Evolutionary conservation across 2,888 invertebrate species (phyloP).

Genomic region (Agrochola lota): DNA sequence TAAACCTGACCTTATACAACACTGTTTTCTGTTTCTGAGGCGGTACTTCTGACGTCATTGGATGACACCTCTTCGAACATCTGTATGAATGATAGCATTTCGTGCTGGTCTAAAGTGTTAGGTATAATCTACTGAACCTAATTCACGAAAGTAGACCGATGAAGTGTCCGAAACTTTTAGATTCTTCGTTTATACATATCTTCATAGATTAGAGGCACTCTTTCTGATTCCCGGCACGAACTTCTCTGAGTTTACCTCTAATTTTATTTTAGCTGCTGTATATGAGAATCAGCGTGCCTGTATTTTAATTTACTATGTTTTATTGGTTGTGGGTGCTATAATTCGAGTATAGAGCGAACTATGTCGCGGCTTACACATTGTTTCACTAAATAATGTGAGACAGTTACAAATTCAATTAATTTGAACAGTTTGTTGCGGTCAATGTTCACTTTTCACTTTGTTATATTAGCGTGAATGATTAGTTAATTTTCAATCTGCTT

Average conservation of each 20-base stretch:
- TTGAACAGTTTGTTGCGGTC: conserved; percentile 63
- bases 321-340: conserved; percentile 6
- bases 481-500: neutral
- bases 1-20: neutral
- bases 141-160: neutral
- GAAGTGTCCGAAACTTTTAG: neutral
- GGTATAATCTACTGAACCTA: neutral
- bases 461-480: neutral
- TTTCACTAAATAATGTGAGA: conserved; percentile 64
- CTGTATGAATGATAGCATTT: neutral
- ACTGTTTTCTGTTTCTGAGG: neutral
- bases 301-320: neutral
- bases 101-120: neutral
- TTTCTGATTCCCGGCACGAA: neutral
- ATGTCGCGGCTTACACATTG: conserved; percentile 64
- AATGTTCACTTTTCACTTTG: conserved; percentile 26
- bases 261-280: neutral
- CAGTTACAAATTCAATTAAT: conserved; percentile 67
- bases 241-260: neutral
- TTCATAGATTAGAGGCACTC: neutral
- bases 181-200: no score
- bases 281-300: neutral
- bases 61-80: neutral
- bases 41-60: neutral
- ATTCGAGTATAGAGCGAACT: conserved; percentile 40